Conservation (phyloP, 2,797 vertebrate species). For the Gephyroberyx darwinii region DNA sequence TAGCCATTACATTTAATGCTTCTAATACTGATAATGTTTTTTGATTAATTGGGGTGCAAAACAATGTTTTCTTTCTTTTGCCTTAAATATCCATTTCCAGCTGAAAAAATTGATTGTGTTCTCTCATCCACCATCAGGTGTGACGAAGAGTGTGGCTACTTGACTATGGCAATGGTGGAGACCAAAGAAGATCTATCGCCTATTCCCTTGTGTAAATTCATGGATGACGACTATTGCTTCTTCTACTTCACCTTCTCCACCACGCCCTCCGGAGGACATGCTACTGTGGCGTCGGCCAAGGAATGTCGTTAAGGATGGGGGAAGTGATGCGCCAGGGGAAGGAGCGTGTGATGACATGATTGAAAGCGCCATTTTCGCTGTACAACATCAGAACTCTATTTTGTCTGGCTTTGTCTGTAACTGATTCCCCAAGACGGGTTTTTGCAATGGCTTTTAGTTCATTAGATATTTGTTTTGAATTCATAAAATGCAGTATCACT, state of each 20-base stretch:
- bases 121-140: conserved; percentile 42
- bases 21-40: not conserved
- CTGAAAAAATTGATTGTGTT: not conserved
- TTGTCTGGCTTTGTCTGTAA: not conserved
- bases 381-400: not conserved
- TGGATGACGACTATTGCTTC: not conserved
- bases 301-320: conserved; percentile 3
- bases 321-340: not conserved
- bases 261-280: conserved; percentile 1
- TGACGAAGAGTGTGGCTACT: conserved; percentile 33
- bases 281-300: conserved; percentile 10
- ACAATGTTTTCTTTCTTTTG: not conserved
- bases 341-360: not conserved
- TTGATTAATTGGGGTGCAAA: not conserved
- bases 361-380: not conserved
- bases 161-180: conserved; percentile 27
- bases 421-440: not conserved
- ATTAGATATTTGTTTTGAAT: no score
- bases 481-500: no score
- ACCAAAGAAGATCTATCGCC: not conserved
- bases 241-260: conserved; percentile 16
- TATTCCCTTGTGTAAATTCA: conserved; percentile 17
- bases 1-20: no score
- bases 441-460: no score
- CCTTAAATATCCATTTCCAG: not conserved